phyloP scores from a whole-genome alignment of 2,888 invertebrate genomes.

The Drosophila suboccidentalis region DNA sequence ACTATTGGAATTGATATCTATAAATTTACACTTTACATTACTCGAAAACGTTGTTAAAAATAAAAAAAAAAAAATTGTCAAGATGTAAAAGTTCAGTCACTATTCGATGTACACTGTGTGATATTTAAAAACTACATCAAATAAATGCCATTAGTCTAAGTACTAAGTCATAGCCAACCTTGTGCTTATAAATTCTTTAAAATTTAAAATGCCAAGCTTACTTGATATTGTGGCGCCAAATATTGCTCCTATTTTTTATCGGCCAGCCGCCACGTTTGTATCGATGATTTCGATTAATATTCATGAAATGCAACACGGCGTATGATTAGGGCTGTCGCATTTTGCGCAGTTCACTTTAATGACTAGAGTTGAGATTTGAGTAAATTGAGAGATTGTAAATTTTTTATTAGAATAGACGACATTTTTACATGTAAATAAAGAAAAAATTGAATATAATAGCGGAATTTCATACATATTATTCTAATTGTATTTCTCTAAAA shows the following conservation, averaged over 20 bases:
- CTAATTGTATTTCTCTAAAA: too few relatives aligned
- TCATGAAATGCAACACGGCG: constrained; percentile 36
- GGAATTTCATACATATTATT: too few relatives aligned
- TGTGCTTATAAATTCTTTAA: not conserved
- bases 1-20: not conserved
- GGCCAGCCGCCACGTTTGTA: constrained; percentile 7
- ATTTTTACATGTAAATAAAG: too few relatives aligned
- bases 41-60: not conserved
- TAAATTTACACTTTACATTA: not conserved
- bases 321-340: constrained; percentile 35
- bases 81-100: not conserved
- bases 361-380: not conserved
- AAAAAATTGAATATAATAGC: too few relatives aligned
- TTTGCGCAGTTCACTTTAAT: not conserved
- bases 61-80: not conserved
- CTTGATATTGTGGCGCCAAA: not conserved
- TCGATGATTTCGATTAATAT: not conserved
- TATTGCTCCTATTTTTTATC: constrained; percentile 1
- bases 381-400: too few relatives aligned
- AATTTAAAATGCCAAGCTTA: not conserved
- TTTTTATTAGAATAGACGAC: too few relatives aligned
- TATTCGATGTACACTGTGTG: constrained; percentile 8
- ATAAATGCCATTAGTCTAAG: not conserved
- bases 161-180: not conserved
- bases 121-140: not conserved